Percentiles rank a stretch among this genome's conserved stretches.
These are phyloP conservation scores for Macrochelys suwanniensis DNA, from an alignment of 2,797 vertebrate genomes.

Conservation along the genomic window DNA sequence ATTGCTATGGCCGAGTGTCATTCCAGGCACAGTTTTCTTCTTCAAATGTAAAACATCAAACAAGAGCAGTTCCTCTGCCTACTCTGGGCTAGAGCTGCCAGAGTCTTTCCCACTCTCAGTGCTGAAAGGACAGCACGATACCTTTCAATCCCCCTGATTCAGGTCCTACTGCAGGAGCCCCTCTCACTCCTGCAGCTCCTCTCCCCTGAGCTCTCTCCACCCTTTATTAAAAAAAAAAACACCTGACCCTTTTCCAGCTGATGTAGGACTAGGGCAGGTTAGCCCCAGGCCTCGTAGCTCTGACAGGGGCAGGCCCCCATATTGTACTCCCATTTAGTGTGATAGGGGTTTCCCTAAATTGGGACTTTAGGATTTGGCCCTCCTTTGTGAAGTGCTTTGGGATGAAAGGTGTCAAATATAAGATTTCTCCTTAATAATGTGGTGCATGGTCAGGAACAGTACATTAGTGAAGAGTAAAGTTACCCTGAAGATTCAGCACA, in stretches of 20 bases:
- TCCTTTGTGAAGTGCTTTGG: slow-evolving; percentile 50
- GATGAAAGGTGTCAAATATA: slow-evolving; percentile 54
- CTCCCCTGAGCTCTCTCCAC: not conserved
- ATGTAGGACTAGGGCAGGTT: not conserved
- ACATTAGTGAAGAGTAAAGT: not conserved
- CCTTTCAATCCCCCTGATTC: not conserved
- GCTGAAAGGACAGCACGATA: not conserved
- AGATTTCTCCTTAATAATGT: slow-evolving; percentile 41
- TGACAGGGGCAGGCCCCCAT: not conserved
- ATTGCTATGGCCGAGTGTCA: not conserved
- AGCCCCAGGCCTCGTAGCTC: not conserved
- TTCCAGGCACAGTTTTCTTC: not conserved
- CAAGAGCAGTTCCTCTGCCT: not conserved
- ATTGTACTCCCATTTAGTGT: not conserved
- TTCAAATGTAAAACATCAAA: not conserved
- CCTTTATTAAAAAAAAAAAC: not conserved
- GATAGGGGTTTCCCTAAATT: not conserved
- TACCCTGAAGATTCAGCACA: not conserved
- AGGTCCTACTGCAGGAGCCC: not conserved
- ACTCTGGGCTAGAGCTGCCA: not conserved
- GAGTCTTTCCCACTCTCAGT: not conserved
- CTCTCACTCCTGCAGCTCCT: not conserved
- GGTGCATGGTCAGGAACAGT: not conserved
- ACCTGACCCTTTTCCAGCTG: not conserved
- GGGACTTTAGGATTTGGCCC: not conserved